Evolutionary conservation across 2,113 vertebrate species (phyloP).

Genomic region (Coptodon rendalli): DNA sequence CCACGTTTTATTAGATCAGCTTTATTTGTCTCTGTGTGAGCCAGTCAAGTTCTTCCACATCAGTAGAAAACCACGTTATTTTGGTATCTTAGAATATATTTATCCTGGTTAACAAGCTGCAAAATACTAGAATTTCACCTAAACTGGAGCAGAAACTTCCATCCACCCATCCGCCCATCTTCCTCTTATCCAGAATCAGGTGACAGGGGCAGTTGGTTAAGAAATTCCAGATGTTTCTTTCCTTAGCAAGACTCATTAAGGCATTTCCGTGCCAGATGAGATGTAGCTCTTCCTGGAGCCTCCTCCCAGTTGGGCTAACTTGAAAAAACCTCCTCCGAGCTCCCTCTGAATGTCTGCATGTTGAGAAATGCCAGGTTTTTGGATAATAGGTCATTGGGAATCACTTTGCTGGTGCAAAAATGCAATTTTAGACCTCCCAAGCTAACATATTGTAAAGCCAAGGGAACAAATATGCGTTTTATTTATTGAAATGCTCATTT

Average conservation of each 20-base stretch:
- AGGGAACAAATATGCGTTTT: background rate
- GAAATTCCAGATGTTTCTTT: background rate
- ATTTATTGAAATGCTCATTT: background rate
- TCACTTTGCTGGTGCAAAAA: background rate
- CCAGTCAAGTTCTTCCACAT: background rate
- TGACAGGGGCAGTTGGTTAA: background rate
- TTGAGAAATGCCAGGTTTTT: rapidly evolving
- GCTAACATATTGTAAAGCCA: background rate
- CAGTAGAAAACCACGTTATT: rapidly evolving
- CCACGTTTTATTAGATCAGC: background rate
- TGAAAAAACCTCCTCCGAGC: background rate
- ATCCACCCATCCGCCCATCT: rapidly evolving
- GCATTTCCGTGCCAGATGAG: background rate
- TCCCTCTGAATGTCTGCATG: background rate
- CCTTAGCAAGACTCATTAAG: background rate
- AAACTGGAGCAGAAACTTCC: background rate
- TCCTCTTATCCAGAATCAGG: background rate
- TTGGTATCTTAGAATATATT: background rate
- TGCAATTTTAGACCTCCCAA: background rate
- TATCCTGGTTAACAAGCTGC: background rate
- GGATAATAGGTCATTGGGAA: background rate
- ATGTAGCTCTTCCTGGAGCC: background rate
- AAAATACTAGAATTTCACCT: background rate
- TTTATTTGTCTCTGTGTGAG: background rate
- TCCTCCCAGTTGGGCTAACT: background rate